phyloP scores from a whole-genome alignment of 2,113 vertebrate genomes.

The Tautogolabrus adspersus region DNA sequence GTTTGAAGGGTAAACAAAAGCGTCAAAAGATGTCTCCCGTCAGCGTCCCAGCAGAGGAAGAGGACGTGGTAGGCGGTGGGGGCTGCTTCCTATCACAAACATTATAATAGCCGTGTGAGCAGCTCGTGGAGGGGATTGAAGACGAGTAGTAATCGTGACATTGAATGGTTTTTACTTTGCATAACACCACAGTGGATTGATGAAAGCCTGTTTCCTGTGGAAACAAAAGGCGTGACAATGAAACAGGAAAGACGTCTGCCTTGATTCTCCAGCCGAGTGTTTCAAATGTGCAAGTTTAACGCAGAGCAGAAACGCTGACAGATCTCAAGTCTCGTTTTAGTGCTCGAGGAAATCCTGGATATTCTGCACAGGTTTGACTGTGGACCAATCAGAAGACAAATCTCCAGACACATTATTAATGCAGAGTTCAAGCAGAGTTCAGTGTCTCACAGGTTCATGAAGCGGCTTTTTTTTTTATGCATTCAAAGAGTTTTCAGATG shows the following conservation, averaged over 20 bases:
- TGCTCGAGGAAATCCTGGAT: conserved; percentile 1
- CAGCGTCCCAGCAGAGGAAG: conserved; percentile 54
- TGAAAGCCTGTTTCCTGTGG: conserved; percentile 15
- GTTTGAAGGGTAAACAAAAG: conserved; percentile 73
- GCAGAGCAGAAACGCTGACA: conserved; percentile 9
- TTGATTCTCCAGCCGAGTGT: conserved; percentile 1
- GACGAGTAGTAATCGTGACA: conserved; percentile 20
- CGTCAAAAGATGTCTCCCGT: conserved; percentile 54
- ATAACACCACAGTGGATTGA: conserved; percentile 24
- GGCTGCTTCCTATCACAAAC: conserved; percentile 47
- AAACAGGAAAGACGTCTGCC: conserved; percentile 16
- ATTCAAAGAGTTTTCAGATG: not conserved
- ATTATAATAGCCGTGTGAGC: conserved; percentile 36
- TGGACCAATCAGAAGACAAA: not conserved
- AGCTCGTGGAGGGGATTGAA: conserved; percentile 32
- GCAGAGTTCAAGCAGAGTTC: conserved; percentile 1
- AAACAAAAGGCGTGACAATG: conserved; percentile 39
- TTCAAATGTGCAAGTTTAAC: conserved; percentile 29
- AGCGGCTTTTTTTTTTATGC: too few relatives aligned
- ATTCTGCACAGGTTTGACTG: not conserved
- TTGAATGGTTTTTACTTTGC: conserved; percentile 36
- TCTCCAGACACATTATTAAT: not conserved
- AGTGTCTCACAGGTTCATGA: not conserved
- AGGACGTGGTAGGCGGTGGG: conserved; percentile 12
- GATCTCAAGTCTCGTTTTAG: conserved; percentile 34